These are phyloP conservation scores for Acanthosepion esculentum DNA, from an alignment of 2,888 invertebrate species.

Conservation along the genomic window DNA sequence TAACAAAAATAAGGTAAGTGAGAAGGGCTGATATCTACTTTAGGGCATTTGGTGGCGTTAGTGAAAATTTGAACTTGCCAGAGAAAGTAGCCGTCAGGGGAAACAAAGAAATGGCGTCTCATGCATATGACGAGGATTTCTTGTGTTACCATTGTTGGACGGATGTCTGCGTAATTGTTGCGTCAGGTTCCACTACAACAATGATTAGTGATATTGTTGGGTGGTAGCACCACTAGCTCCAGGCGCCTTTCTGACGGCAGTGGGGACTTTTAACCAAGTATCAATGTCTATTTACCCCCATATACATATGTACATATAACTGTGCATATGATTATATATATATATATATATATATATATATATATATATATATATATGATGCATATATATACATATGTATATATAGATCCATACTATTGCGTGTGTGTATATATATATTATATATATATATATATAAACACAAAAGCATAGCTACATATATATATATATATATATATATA, in stretches of 20 bases:
- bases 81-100: neutral
- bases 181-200: constrained; percentile 2
- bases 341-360: neutral
- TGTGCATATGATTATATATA: neutral
- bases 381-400: neutral
- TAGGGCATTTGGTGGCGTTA: constrained; percentile 18
- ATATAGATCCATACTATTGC: neutral
- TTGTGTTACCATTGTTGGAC: constrained; percentile 22
- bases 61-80: neutral
- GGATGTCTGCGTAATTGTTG: constrained; percentile 33
- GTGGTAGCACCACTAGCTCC: constrained; percentile 17
- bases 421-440: neutral
- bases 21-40: neutral
- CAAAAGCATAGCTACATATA: neutral
- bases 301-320: neutral
- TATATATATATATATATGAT: neutral
- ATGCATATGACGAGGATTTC: neutral
- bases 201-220: neutral
- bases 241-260: constrained; percentile 9
- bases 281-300: neutral
- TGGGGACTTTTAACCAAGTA: neutral
- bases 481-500: too few species aligned
- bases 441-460: neutral
- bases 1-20: neutral
- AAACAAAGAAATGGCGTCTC: constrained; percentile 10